Conservation (phyloP, 1,140 invertebrate species). For the Acromyrmex charruanus region DNA sequence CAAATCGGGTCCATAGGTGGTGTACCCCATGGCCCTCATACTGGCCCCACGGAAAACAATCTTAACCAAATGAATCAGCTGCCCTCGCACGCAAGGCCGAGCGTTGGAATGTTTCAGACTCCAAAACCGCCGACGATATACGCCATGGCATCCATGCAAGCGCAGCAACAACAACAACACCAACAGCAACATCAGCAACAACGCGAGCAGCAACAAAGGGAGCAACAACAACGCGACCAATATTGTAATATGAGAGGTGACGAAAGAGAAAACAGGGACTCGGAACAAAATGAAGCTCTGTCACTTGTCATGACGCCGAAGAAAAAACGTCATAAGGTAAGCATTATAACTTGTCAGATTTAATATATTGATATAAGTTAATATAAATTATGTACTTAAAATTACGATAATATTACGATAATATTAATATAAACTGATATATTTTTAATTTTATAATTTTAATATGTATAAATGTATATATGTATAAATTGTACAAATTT, state of each 20-base stretch:
- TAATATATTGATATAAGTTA: neutral
- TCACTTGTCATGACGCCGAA: conserved; percentile 97
- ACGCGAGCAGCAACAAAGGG: conserved; percentile 81
- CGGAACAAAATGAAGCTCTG: conserved; percentile 97
- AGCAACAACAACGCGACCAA: conserved; percentile 88
- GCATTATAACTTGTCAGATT: conserved; percentile 19
- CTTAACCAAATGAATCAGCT: conserved; percentile 89
- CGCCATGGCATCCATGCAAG: conserved; percentile 87
- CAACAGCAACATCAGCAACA: conserved; percentile 87
- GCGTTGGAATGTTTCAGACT: conserved; percentile 92
- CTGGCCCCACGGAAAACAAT: conserved; percentile 87
- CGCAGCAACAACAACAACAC: conserved; percentile 88
- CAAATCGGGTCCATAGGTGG: conserved; percentile 81
- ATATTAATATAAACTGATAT: neutral
- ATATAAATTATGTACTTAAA: neutral
- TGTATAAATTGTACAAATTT: neutral
- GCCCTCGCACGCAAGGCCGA: conserved; percentile 89
- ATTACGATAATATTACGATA: neutral
- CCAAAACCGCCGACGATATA: conserved; percentile 90
- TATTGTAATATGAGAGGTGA: conserved; percentile 88
- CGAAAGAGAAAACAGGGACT: conserved; percentile 89
- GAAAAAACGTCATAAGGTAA: conserved; percentile 97
- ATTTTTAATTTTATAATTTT: neutral
- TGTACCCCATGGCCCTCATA: conserved; percentile 81
- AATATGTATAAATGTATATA: neutral